Conservation (phyloP, 2,797 vertebrate genomes). For the Sebastes baramenuke region DNA sequence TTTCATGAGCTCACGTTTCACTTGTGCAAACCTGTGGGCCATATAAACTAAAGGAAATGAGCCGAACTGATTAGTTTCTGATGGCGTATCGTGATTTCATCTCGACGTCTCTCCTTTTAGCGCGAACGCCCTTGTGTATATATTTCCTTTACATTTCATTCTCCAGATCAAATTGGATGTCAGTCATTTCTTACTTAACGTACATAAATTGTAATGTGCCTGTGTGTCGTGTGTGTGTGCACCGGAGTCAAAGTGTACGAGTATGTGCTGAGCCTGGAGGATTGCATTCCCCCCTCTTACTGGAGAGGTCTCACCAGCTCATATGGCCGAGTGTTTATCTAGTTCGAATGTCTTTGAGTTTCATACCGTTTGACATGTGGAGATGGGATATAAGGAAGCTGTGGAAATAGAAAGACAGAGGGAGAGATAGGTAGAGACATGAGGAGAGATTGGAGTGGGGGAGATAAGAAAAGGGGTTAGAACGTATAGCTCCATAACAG, state of each 20-base stretch:
- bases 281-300: neutral
- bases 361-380: constrained; percentile 32
- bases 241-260: neutral
- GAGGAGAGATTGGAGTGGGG: constrained; percentile 30
- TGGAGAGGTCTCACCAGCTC: constrained; percentile 7
- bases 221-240: neutral
- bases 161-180: constrained; percentile 56
- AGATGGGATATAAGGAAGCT: constrained; percentile 29
- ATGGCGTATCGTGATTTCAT: constrained; percentile 22
- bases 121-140: constrained; percentile 34
- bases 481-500: constrained; percentile 25
- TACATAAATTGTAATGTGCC: constrained; percentile 24
- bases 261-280: neutral
- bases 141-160: constrained; percentile 32
- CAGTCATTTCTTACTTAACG: constrained; percentile 49
- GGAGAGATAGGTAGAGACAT: constrained; percentile 44
- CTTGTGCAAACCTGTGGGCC: constrained; percentile 7
- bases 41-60: constrained; percentile 43
- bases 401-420: constrained; percentile 33
- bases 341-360: constrained; percentile 15
- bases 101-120: constrained; percentile 22
- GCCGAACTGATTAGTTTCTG: constrained; percentile 53
- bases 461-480: constrained; percentile 26
- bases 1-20: constrained; percentile 40
- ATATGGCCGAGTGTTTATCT: constrained; percentile 20